These are phyloP conservation scores for Achlya flavicornis DNA, from an alignment of 2,888 invertebrate genomes.

Conservation along the genomic window DNA sequence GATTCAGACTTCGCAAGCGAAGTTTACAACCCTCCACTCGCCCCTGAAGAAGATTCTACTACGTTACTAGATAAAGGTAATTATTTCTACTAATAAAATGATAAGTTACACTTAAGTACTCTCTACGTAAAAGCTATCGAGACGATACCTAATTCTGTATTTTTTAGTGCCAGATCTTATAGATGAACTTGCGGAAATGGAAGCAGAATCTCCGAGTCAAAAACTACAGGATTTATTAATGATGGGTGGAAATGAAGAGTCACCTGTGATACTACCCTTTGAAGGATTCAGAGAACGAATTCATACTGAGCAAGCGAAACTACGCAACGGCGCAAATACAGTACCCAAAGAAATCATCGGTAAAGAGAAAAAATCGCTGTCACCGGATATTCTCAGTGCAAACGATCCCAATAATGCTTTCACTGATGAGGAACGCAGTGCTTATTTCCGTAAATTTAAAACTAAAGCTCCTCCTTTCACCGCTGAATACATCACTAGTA, in stretches of 20 bases:
- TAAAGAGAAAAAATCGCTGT: conserved; percentile 69
- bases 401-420: conserved; percentile 61
- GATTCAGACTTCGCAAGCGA: conserved; percentile 91
- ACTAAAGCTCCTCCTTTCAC: conserved; percentile 66
- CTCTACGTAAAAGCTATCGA: background rate
- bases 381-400: conserved; percentile 45
- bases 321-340: conserved; percentile 33
- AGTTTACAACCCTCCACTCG: conserved; percentile 88
- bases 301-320: conserved; percentile 58
- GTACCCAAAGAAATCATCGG: conserved; percentile 48
- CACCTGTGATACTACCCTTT: conserved; percentile 70
- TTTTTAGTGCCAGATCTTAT: conserved; percentile 23
- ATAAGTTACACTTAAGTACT: background rate
- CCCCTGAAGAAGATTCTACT: conserved; percentile 73
- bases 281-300: conserved; percentile 76
- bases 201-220: conserved; percentile 64
- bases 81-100: background rate
- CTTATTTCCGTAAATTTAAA: conserved; percentile 74
- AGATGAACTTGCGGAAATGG: conserved; percentile 39
- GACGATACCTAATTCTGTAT: conserved; percentile 13
- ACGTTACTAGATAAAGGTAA: conserved; percentile 66
- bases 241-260: conserved; percentile 60
- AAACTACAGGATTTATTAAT: conserved; percentile 71
- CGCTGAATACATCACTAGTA: conserved; percentile 72
- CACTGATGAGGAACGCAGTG: conserved; percentile 79